phyloP scores from a whole-genome alignment of 2,797 vertebrate genomes.

The Ceryle rudis region DNA sequence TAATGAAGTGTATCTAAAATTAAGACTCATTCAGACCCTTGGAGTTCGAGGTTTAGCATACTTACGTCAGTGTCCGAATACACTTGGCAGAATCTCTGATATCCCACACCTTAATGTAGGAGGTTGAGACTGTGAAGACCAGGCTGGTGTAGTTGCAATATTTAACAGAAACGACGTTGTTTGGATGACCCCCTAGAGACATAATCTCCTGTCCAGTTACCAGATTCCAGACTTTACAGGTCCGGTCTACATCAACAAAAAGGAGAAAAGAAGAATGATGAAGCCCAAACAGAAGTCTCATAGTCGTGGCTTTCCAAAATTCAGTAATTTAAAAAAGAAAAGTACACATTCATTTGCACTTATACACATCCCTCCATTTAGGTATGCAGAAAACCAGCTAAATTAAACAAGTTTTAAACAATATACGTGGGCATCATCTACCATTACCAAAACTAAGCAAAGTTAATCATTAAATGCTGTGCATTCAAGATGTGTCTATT shows the following conservation, averaged over 20 bases:
- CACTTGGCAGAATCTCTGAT: slow-evolving; percentile 96
- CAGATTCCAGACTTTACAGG: slow-evolving; percentile 98
- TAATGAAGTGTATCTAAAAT: not conserved
- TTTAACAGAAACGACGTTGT: slow-evolving; percentile 92
- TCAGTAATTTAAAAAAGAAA: too few species aligned
- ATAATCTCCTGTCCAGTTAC: slow-evolving; percentile 99
- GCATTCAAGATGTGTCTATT: not conserved
- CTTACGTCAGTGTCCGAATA: slow-evolving; percentile 92
- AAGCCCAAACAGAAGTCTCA: not conserved
- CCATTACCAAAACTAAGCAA: not conserved
- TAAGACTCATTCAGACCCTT: not conserved
- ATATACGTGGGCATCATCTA: not conserved
- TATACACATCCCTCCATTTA: not conserved
- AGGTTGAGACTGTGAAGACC: slow-evolving; percentile 93
- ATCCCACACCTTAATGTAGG: slow-evolving; percentile 97
- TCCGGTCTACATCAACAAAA: slow-evolving; percentile 85
- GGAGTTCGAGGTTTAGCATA: not conserved
- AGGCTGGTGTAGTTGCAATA: slow-evolving; percentile 91
- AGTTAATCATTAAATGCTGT: not conserved
- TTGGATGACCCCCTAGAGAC: slow-evolving; percentile 94
- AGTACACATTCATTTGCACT: rapidly evolving
- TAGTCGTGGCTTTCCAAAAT: not conserved
- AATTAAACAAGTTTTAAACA: not conserved
- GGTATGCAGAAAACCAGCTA: not conserved
- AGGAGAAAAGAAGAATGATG: not conserved